Evolutionary conservation across 2,888 invertebrate genomes (phyloP), one percentile per base, ranked within the genome.

Genomic region (Lampropteryx suffumata): DNA sequence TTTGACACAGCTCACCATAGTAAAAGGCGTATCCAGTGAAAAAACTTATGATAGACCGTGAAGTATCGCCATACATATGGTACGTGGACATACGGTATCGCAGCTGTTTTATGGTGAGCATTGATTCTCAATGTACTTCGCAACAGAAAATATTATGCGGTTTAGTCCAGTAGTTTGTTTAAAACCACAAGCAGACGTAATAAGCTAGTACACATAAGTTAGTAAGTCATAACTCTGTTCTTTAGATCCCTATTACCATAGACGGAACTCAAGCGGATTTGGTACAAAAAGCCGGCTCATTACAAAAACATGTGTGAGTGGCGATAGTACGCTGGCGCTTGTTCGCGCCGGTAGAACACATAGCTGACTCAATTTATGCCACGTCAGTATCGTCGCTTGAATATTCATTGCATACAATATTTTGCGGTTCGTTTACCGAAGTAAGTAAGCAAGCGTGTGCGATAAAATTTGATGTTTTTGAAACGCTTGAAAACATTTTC

Each of bases 331-430:
- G 33, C 24, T 32, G 33, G 14, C 14, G 10, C 39, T 14, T 13
- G 24, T 40, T 41, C 34, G 42, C 46, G 41, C 40, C 48, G 37
- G 36, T 35, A 32, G 41, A 49, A 57, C 48, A 56, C 56, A 54
- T 50, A 51, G 52, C 53, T 44, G 47, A 56, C 53, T 49, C 67
- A 79, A 82, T 76, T 80, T 81, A 81, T 81, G 78, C 79, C 67
- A 65, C 67, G 76, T 80, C 82, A 75, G 65, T 65, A 73, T 73
- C 61, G 61, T 59, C 62, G 65, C 60, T 61, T 82, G 82, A 82
- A 82, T 82, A 82, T 82, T 82, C 82, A 82, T 82, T 69, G 69
- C 65, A 68, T 71, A 61, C 50, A 51, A 69, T 71, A 70, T 70
- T 62, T 64, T 64, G 59, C 62, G 59, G 62, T 67, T 65, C 65